Evolutionary conservation across 53 echinoderm and acorn worm species (phyloP).

Genomic region (Mesocentrotus franciscanus): DNA sequence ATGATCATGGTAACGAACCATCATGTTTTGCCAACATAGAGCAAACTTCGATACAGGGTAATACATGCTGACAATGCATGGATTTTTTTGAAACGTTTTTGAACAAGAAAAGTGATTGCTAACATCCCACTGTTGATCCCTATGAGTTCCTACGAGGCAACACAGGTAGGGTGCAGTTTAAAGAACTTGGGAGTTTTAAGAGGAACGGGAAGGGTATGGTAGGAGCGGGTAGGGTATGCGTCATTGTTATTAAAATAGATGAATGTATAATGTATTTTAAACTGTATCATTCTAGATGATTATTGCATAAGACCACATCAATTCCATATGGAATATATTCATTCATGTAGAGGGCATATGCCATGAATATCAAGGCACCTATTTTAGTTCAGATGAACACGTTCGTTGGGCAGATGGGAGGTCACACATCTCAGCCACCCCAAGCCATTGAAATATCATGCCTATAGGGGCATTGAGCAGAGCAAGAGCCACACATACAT

Average conservation of each 20-base stretch:
- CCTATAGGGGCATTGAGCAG: too few species aligned
- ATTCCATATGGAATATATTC: neutral
- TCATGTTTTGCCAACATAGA: neutral
- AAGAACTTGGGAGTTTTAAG: neutral
- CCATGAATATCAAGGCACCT: neutral
- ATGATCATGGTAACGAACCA: neutral
- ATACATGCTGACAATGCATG: conserved; percentile 5
- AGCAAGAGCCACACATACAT: too few species aligned
- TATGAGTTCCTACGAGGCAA: neutral
- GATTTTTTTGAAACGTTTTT: neutral
- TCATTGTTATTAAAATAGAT: neutral
- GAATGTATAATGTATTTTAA: neutral
- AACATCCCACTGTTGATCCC: conserved; percentile 15
- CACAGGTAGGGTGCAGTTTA: conserved; percentile 2
- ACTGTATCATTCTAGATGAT: neutral
- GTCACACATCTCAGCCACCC: too few species aligned
- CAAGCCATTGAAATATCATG: too few species aligned
- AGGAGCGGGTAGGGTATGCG: neutral
- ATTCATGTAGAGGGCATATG: neutral
- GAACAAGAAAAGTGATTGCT: neutral
- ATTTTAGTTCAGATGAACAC: neutral
- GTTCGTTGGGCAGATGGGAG: too few species aligned
- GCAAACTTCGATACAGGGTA: neutral
- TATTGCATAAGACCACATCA: neutral
- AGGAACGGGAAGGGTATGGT: conserved; percentile 7